phyloP scores from a whole-genome alignment of 2,888 invertebrate species.

The Mycogona germanica region DNA sequence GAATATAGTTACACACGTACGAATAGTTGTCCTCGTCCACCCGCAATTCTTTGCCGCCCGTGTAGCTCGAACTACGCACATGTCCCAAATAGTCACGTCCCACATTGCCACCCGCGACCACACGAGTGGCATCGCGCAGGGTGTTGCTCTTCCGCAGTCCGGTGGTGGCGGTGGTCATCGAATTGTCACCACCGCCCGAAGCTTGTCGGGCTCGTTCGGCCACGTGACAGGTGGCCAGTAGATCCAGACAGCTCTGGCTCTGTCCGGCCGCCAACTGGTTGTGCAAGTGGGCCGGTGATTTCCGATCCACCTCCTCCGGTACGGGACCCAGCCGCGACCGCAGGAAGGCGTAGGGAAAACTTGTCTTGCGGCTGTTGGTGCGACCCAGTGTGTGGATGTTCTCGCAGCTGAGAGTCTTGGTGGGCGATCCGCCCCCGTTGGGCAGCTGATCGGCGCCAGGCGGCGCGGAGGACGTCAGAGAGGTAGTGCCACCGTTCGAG shows the following conservation, averaged over 20 bases:
- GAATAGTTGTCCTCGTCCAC: constrained; percentile 17
- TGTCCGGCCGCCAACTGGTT: constrained; percentile 8
- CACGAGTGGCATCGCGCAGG: neutral
- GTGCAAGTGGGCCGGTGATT: neutral
- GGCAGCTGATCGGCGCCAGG: neutral
- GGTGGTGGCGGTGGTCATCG: neutral
- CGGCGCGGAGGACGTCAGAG: neutral
- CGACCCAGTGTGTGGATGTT: constrained; percentile 45
- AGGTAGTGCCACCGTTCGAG: neutral
- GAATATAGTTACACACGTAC: constrained; percentile 50
- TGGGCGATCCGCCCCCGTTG: constrained; percentile 26
- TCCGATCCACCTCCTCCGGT: constrained; percentile 50
- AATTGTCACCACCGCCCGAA: neutral
- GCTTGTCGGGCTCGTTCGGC: constrained; percentile 10
- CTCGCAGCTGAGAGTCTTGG: constrained; percentile 57
- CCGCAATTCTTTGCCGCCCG: neutral
- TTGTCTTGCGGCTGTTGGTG: constrained; percentile 34
- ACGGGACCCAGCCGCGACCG: constrained; percentile 61
- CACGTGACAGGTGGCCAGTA: constrained; percentile 8
- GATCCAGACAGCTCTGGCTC: constrained; percentile 15
- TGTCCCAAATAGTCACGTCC: neutral
- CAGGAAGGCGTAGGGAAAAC: constrained; percentile 63
- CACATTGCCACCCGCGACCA: neutral
- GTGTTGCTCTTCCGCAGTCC: constrained; percentile 14
- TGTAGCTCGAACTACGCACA: constrained; percentile 4